These are phyloP conservation scores for Stegastes partitus DNA, from an alignment of 2,113 vertebrate genomes.

Conservation along the genomic window DNA sequence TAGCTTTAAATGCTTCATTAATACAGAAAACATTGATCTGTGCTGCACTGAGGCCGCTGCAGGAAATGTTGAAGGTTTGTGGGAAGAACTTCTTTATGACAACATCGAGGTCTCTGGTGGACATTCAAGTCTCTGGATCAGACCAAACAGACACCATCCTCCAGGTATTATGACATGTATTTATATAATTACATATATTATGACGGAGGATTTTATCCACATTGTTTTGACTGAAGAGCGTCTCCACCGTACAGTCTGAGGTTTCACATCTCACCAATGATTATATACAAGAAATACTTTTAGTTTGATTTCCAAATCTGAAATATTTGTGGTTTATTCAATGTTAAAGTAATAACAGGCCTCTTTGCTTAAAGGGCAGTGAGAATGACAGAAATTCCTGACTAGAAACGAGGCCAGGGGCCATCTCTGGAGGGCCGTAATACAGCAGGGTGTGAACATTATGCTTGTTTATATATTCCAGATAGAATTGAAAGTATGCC, in stretches of 20 bases:
- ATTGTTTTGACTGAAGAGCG: not conserved
- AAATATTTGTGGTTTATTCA: slow-evolving; percentile 26
- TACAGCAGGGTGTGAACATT: not conserved
- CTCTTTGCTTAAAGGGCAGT: slow-evolving; percentile 4
- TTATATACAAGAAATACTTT: not conserved
- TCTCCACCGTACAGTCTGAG: not conserved
- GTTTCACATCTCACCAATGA: not conserved
- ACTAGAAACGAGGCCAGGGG: not conserved
- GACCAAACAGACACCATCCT: not conserved
- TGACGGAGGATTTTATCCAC: not conserved
- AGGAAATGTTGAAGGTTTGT: not conserved
- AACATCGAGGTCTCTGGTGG: not conserved
- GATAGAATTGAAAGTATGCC: slow-evolving; percentile 16
- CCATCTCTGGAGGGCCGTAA: not conserved
- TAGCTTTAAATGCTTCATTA: not conserved
- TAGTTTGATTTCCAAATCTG: slow-evolving; percentile 5
- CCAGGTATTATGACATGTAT: too few relatives aligned
- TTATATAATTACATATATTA: too few relatives aligned
- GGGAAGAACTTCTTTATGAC: not conserved
- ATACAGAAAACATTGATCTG: not conserved
- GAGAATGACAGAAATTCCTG: slow-evolving; percentile 6
- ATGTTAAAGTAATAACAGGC: slow-evolving; percentile 27
- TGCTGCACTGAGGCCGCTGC: not conserved
- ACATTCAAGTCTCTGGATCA: not conserved
- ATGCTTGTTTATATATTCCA: slow-evolving; percentile 20